Conservation (phyloP, 2,888 invertebrate genomes). For the Habroteleia sp. region DNA sequence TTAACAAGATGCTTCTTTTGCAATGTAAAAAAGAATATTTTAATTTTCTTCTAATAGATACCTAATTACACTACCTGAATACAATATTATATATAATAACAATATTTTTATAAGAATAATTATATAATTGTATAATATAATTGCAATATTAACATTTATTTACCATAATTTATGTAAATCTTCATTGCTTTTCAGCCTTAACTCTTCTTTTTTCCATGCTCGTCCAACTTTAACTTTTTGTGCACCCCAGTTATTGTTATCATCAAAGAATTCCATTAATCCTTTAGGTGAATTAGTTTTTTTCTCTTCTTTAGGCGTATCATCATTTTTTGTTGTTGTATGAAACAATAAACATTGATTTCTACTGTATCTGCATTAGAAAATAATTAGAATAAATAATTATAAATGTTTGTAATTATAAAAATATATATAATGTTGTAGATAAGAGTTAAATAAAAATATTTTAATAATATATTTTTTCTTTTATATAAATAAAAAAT, state of each 20-base stretch:
- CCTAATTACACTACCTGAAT: too few species aligned
- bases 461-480: too few species aligned
- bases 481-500: too few species aligned
- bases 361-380: not conserved
- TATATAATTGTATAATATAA: too few species aligned
- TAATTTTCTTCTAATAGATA: too few species aligned
- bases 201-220: slow-evolving; percentile 93
- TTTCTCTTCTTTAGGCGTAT: not conserved
- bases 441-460: too few species aligned
- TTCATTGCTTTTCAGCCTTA: slow-evolving; percentile 95
- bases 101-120: too few species aligned
- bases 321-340: slow-evolving; percentile 8
- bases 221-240: slow-evolving; percentile 89
- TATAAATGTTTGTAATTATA: not conserved
- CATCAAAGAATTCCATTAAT: slow-evolving; percentile 93
- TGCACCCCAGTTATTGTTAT: slow-evolving; percentile 91
- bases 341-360: slow-evolving; percentile 4
- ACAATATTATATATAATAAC: too few species aligned
- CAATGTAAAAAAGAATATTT: too few species aligned
- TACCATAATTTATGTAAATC: slow-evolving; percentile 99
- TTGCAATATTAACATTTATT: too few species aligned
- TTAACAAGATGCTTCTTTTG: too few species aligned
- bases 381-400: not conserved
- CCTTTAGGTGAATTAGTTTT: slow-evolving; percentile 5
- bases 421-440: too few species aligned